phyloP scores from a whole-genome alignment of 1,140 invertebrate genomes.

The Dermatophagoides farinae region DNA sequence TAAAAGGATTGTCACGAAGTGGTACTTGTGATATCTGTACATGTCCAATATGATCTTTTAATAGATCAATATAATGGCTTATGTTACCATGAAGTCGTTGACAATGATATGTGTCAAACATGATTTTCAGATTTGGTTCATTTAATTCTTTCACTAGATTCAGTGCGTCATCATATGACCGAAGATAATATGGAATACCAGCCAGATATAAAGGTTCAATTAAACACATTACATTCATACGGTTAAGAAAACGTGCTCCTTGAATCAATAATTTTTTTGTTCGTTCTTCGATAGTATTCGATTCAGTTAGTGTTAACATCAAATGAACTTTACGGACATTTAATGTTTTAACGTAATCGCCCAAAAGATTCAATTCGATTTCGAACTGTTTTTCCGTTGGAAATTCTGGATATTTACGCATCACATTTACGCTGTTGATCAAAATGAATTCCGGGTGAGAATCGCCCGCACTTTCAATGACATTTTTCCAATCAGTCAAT shows the following conservation, averaged over 20 bases:
- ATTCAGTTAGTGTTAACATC: neutral
- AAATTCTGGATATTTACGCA: neutral
- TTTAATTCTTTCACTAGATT: slow-evolving; percentile 8
- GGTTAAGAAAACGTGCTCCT: neutral
- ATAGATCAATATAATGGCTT: neutral
- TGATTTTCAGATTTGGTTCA: slow-evolving; percentile 12
- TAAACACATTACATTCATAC: slow-evolving; percentile 3
- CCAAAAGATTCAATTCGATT: neutral
- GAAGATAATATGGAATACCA: slow-evolving; percentile 11
- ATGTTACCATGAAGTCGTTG: slow-evolving; percentile 15
- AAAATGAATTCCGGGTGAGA: slow-evolving; percentile 9
- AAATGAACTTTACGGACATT: slow-evolving; percentile 13
- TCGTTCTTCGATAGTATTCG: neutral
- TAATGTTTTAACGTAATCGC: slow-evolving; percentile 9
- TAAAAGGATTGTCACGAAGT: slow-evolving; percentile 10
- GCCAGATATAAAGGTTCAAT: slow-evolving; percentile 12
- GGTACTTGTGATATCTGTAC: slow-evolving; percentile 16
- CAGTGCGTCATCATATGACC: slow-evolving; percentile 12
- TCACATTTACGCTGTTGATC: slow-evolving; percentile 9
- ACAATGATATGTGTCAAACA: slow-evolving; percentile 15
- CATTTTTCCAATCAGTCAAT: slow-evolving; percentile 10
- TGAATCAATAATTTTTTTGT: neutral
- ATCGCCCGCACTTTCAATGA: neutral
- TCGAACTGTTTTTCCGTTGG: slow-evolving; percentile 9
- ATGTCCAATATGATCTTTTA: slow-evolving; percentile 11